Conservation (phyloP, 2,888 invertebrate genomes). For the Pollenia angustigena region DNA sequence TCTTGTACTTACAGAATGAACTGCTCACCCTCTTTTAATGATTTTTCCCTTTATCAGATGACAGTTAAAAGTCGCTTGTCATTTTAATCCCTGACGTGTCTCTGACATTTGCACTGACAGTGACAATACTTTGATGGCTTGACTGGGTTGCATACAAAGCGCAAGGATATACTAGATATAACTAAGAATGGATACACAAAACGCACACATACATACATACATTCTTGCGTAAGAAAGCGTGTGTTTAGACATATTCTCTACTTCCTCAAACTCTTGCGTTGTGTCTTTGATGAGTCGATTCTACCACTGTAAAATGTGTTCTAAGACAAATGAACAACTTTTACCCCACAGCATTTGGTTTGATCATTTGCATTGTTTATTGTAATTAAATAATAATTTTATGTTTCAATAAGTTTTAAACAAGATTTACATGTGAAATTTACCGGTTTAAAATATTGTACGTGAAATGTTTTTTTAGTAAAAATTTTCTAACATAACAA, state of each 20-base stretch:
- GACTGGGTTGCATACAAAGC: conserved; percentile 68
- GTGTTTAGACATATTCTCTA: background rate
- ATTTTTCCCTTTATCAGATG: conserved; percentile 69
- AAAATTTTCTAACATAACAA: too few species aligned
- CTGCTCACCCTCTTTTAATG: conserved; percentile 59
- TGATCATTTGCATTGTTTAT: background rate
- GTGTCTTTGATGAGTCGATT: background rate
- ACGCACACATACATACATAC: background rate
- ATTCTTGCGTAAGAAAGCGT: background rate
- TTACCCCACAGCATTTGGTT: conserved; percentile 11
- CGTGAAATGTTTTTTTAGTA: too few species aligned
- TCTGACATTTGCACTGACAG: conserved; percentile 83
- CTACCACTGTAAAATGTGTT: background rate
- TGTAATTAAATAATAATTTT: conserved; percentile 5
- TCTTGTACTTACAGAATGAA: conserved; percentile 16
- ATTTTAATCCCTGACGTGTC: conserved; percentile 84
- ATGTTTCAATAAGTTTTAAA: background rate
- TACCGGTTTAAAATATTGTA: background rate
- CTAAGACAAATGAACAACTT: background rate
- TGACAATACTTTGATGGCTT: conserved; percentile 84
- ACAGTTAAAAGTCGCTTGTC: conserved; percentile 79
- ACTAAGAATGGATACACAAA: background rate
- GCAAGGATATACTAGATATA: conserved; percentile 16
- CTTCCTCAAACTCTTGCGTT: conserved; percentile 24
- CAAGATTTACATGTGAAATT: background rate